Base-by-base conservation (phyloP, 2,888 invertebrate species). In the Cenopis cana region DNA sequence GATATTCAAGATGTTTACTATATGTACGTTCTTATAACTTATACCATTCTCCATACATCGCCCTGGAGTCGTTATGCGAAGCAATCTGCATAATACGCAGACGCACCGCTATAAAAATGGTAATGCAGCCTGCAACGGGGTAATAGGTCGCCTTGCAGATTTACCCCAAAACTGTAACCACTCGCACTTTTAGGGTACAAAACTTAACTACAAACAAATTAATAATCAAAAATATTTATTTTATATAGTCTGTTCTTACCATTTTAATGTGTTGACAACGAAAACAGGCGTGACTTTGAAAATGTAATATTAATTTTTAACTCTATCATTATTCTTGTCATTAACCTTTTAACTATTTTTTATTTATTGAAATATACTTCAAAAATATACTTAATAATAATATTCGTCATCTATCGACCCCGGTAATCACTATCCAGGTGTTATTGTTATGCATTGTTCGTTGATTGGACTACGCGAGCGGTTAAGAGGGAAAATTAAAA, bases 61-160 rank as follows among this genome's bases (percentile, higher is more conserved):
- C 73, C 78, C 79, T 82, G 79, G 80, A 84, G 83, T 83, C 85
- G 83, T 83, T 81, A 81, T 77, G 80, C 82, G 80, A 84, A 76
- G 81, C 87, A 87, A 91, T 92, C 89, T 91, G 86, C 91, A 91
- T 92, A 90, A 90, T 89, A 88, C 86, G 80, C 83, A 86, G 88
- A 89, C 88, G 79, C 78, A 80, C 82, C 78, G 85, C 90, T 89
- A 91, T 91, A 91, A 91, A 91, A 91, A 91, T 91, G 91, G 87
- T 89, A 91, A 91, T 90, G 82, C 83, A 76, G 84, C 80, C 79
- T 78, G 79, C 76, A 78, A 74, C 77, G 72, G 76, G 79, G 80
- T 85, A 85, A 85, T 85, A 84, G 85, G 85, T 86, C 82, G 81
- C 80, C 78, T 79, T 79, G 24, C 85, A 79, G 69, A 69, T 73